These are phyloP conservation scores for Mycalesis mineus DNA, from an alignment of 2,888 invertebrate genomes.

Conservation along the genomic window DNA sequence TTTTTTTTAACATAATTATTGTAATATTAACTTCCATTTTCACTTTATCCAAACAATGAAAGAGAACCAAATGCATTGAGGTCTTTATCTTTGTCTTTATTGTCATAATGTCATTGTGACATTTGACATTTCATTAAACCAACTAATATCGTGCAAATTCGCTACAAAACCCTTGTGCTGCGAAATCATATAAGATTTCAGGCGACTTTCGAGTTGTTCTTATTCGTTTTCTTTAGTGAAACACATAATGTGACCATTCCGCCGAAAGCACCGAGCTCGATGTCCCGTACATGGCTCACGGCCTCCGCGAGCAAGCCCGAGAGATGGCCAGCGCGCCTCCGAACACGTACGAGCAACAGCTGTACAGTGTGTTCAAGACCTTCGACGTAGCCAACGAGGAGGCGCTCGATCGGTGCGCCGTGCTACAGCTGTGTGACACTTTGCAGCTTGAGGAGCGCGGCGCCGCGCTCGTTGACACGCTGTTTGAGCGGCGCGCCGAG, in stretches of 20 bases:
- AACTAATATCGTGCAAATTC: no score
- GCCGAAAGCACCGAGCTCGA: slow-evolving; percentile 17
- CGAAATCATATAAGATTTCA: not conserved
- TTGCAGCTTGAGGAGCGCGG: slow-evolving; percentile 87
- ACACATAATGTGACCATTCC: slow-evolving; percentile 31
- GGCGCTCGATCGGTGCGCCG: slow-evolving; percentile 81
- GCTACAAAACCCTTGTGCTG: not conserved
- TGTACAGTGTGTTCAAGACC: slow-evolving; percentile 88
- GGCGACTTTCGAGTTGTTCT: slow-evolving; percentile 9
- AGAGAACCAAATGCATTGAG: no score
- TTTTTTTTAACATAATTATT: no score
- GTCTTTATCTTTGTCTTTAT: no score
- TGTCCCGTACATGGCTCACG: slow-evolving; percentile 14
- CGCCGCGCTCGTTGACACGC: slow-evolving; percentile 78
- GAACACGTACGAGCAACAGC: slow-evolving; percentile 89
- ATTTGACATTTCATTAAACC: not conserved
- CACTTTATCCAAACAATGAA: no score
- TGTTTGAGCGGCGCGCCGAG: slow-evolving; percentile 74
- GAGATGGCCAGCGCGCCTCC: slow-evolving; percentile 63
- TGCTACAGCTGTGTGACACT: slow-evolving; percentile 84
- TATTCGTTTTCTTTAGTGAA: slow-evolving; percentile 21
- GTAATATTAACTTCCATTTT: no score
- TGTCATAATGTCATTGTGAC: no score
- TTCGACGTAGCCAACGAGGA: slow-evolving; percentile 85
- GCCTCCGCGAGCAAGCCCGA: slow-evolving; percentile 14